Evolutionary conservation across 2,113 vertebrate genomes (phyloP).

Genomic region (Gyps fulvus): DNA sequence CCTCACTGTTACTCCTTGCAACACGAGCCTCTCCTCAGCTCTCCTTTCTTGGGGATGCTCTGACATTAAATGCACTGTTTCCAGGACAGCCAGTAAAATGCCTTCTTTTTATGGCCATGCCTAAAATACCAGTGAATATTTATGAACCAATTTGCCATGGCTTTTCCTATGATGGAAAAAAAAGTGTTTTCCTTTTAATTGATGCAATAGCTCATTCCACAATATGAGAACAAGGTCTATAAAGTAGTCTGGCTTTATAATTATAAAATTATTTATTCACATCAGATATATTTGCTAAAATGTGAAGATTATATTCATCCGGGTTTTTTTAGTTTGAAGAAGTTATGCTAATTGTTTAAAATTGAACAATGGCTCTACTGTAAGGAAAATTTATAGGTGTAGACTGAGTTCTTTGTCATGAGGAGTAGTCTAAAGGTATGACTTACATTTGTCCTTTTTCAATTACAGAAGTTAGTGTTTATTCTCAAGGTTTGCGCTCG

Average conservation of each 20-base stretch:
- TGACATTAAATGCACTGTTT: neutral
- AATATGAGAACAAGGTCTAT: conserved; percentile 17
- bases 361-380: neutral
- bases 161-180: neutral
- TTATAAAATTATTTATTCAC: conserved; percentile 48
- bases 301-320: neutral
- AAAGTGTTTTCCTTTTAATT: conserved; percentile 24
- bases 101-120: neutral
- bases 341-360: neutral
- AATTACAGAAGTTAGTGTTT: neutral
- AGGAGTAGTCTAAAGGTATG: neutral
- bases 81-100: neutral
- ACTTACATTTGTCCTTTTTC: conserved; percentile 11
- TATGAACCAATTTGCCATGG: conserved; percentile 51
- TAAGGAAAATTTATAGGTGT: neutral
- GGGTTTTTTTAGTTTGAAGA: neutral
- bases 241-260: conserved; percentile 42
- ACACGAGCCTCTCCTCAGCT: neutral
- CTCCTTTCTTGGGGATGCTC: neutral
- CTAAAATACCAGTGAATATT: conserved; percentile 55
- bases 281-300: neutral
- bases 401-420: neutral
- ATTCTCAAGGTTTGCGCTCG: neutral
- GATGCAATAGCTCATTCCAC: conserved; percentile 22
- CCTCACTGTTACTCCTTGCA: neutral